Base-by-base conservation (phyloP, 2,888 invertebrate genomes). In the Amblyjoppa fuscipennis region DNA sequence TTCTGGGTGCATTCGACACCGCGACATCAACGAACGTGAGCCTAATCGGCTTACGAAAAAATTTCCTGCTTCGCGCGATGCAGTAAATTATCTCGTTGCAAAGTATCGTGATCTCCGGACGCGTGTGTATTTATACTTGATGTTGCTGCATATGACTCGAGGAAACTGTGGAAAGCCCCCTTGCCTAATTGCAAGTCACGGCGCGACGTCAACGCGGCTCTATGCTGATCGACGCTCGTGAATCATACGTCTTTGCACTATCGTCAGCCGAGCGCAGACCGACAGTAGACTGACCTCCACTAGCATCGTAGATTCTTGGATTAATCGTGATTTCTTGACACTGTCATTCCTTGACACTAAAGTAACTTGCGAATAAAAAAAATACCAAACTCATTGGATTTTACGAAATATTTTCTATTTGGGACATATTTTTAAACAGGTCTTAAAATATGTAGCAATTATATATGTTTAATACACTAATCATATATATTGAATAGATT, bases 141-240 rank as follows among this genome's bases (percentile, higher is more conserved):
- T 34, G 78, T 53, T 11, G 61, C n/a, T 16, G 25, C 38, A 16
- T 13, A 49, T 9, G 3, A 16, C 28, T 73, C 13, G 73, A 68
- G 73, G 59, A 70, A 77, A 81, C 69, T 73, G 77, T 68, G 76
- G 77, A 69, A 69, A 84, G 73, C 81, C 77, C 84, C 73, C 77
- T 77, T 1, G 7, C n/a, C 41, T 61, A 81, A 31, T 51, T 38
- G 76, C 84, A 73, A 77, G 77, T 84, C 84, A 84, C 61, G 74
- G 20, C 38, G 56, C 71, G 66, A 84, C 66, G 71, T 71, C 53
- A 53, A 71, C 49, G 59, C 11, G 38, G 38, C 70, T 79, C 61
- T 45, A 61, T n/a, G 49, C 49, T 76, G 73, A 81, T 79, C 51
- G 38, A 56, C 38, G 34, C n/a, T 25, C 38, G 28, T 73, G 84